Evolutionary conservation across 2,797 vertebrate genomes (phyloP).

Genomic region (Sphenopsis melanotis): DNA sequence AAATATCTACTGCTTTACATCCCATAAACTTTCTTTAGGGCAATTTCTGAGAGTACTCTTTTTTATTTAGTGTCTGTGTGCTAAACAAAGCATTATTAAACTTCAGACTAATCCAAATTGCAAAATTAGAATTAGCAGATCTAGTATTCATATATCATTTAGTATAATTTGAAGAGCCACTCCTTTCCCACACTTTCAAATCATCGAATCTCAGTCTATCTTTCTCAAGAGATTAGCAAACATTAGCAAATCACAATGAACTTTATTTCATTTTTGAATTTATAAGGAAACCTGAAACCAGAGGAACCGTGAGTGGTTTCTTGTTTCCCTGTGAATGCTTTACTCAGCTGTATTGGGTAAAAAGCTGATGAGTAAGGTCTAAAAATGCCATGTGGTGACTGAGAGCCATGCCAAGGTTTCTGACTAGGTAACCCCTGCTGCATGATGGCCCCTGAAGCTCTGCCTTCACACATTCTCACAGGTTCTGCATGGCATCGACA

Average conservation of each 20-base stretch:
- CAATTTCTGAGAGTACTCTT: not conserved
- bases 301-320: not conserved
- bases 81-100: not conserved
- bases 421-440: not conserved
- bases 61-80: not conserved
- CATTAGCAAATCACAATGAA: not conserved
- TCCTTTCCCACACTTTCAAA: not conserved
- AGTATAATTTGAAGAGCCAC: not conserved
- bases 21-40: not conserved
- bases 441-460: not conserved
- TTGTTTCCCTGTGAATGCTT: not conserved
- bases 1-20: not conserved
- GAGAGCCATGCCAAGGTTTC: not conserved
- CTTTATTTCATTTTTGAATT: not conserved
- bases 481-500: not conserved
- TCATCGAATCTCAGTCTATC: not conserved
- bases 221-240: not conserved
- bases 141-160: not conserved
- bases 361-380: not conserved
- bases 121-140: not conserved
- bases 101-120: not conserved
- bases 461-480: rapidly evolving
- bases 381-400: not conserved
- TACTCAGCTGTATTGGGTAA: not conserved
- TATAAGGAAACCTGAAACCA: not conserved